Base-by-base conservation (phyloP, 2,113 vertebrate species). In the Ophiodon elongatus region DNA sequence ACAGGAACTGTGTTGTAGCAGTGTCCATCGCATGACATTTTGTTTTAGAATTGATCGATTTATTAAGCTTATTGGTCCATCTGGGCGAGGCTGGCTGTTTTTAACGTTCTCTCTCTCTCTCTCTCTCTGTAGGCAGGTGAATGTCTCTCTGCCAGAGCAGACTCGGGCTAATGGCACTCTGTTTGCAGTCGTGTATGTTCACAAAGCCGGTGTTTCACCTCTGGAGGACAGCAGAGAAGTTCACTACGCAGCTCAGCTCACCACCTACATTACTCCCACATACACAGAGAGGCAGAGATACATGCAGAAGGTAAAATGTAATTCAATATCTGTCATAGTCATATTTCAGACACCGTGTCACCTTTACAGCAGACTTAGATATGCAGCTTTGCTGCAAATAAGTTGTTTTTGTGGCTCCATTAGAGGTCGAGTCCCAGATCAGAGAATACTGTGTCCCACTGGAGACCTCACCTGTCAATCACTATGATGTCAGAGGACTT, bases 401-500 rank as follows among this genome's bases (percentile, higher is more conserved):
- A 21, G 1, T 66, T 13, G 1, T 27, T 13, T 82, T 0, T 90
- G 47, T 84, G 52, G 33, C 76, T 67, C 54, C 35, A 35, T 60
- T 76, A 94, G 93, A 82, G 66, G 52, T 92, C 89, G 92, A 94
- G 95, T 93, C 81, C 92, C 93, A 23, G 96, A 96, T 73, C 94
- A 94, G 31, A 95, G 95, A 94, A 94, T 52, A 96, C 96, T 0
- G 83, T 98, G 4, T 97, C 97, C 35, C 97, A 98, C 66, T 99
- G 98, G 98, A 96, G 96, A 71, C 97, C 98, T 2, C 95, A 94
- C 45, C 92, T 99, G 85, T 96, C 96, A 1, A 85, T 99, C 71
- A 98, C 96, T 10, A 87, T 99, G 87, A 97, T 99, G 98, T 96
- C 97, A 23, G 98, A 99, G 73, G 95, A 98, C 82, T 99, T 99